These are phyloP conservation scores for Heliconius cydno DNA, from an alignment of 2,888 invertebrate species.

Conservation along the genomic window DNA sequence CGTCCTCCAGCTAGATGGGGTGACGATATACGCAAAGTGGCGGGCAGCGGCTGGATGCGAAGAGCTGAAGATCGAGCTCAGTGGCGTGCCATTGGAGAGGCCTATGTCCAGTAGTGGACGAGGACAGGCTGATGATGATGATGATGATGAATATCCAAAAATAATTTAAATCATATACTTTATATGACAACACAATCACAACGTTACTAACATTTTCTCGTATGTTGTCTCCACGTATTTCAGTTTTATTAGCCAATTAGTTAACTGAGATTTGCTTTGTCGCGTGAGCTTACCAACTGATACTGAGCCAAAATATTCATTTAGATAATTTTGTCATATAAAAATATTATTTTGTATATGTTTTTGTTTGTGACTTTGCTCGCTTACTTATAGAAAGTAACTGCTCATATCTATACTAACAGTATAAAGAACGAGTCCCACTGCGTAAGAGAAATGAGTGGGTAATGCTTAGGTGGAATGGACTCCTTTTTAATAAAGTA, in stretches of 20 bases:
- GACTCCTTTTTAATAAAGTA: too few species aligned
- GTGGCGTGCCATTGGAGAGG: too few species aligned
- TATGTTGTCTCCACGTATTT: slow-evolving; percentile 9
- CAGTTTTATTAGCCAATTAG: slow-evolving; percentile 17
- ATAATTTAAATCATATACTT: background rate
- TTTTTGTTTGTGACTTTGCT: background rate
- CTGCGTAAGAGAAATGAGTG: too few species aligned
- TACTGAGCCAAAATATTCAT: slow-evolving; percentile 12
- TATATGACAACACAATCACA: background rate
- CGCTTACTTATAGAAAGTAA: background rate
- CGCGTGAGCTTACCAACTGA: background rate
- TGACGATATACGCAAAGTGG: too few species aligned
- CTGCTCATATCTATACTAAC: too few species aligned
- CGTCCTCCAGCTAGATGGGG: too few species aligned
- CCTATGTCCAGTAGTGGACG: too few species aligned
- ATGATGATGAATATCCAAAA: background rate
- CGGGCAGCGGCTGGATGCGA: too few species aligned
- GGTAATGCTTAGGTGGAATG: too few species aligned
- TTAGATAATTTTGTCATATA: background rate
- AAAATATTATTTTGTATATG: background rate
- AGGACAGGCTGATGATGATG: too few species aligned
- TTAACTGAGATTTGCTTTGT: slow-evolving; percentile 13
- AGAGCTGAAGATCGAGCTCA: too few species aligned
- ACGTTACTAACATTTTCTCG: slow-evolving; percentile 1
- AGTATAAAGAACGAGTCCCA: too few species aligned